These are phyloP conservation scores for Rhynchophorus ferrugineus DNA, from an alignment of 1,140 invertebrate species.

Conservation along the genomic window DNA sequence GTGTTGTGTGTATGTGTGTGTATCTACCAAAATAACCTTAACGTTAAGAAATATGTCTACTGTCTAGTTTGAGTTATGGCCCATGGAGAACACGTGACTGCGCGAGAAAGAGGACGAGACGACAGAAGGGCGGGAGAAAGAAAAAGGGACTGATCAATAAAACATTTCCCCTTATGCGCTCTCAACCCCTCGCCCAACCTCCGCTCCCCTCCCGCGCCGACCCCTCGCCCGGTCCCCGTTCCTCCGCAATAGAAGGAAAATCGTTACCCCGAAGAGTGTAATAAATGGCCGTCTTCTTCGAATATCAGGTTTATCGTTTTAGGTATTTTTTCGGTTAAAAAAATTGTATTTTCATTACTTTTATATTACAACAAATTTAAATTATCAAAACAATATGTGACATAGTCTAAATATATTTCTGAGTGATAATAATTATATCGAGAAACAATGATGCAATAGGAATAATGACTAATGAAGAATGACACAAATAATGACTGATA, in stretches of 20 bases:
- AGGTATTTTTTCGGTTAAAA: conserved; percentile 1
- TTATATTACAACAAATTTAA: no score
- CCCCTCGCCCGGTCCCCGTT: not conserved
- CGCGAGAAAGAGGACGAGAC: conserved; percentile 16
- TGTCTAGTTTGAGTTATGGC: conserved; percentile 37
- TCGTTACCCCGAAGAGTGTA: conserved; percentile 37
- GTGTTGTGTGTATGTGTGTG: no score
- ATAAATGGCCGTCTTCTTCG: conserved; percentile 27
- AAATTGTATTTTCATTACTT: no score
- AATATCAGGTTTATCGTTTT: conserved; percentile 17
- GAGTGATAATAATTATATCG: no score
- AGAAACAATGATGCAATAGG: no score
- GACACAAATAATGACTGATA: no score
- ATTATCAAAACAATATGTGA: no score
- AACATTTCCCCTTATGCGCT: conserved; percentile 34
- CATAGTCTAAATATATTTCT: no score
- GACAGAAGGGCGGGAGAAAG: conserved; percentile 11
- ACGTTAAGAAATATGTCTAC: no score
- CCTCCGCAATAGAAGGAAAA: conserved; percentile 34
- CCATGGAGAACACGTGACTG: conserved; percentile 35
- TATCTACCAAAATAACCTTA: no score
- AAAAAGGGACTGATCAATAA: conserved; percentile 39
- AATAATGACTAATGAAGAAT: no score
- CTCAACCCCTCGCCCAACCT: conserved; percentile 17
- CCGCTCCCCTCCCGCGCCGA: not conserved